phyloP scores from a whole-genome alignment of 2,797 vertebrate species.

The Tolypeutes matacus region DNA sequence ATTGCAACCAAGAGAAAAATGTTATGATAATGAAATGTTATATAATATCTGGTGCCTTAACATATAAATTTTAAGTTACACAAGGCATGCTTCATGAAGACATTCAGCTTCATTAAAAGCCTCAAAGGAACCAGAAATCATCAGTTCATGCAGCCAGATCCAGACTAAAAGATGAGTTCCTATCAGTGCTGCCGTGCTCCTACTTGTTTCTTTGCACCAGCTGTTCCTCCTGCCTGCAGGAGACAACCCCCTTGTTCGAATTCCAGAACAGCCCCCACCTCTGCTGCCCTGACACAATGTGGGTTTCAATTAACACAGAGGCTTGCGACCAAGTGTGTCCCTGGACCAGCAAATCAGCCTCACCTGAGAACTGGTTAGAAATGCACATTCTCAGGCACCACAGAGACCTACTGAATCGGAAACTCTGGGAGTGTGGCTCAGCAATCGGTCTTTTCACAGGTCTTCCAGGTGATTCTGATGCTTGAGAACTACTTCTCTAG shows the following conservation, averaged over 20 bases:
- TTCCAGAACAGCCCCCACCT: not conserved
- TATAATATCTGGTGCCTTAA: too few relatives aligned
- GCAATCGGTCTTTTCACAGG: not conserved
- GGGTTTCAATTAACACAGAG: not conserved
- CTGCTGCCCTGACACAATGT: not conserved
- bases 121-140: not conserved
- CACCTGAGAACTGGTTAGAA: not conserved
- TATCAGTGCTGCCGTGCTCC: accelerated
- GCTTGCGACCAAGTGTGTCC: not conserved
- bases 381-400: not conserved
- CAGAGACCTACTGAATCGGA: not conserved
- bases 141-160: accelerated
- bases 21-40: not conserved
- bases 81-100: not conserved
- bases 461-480: not conserved
- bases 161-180: too few relatives aligned
- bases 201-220: not conserved
- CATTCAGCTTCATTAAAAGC: not conserved
- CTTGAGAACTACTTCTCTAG: not conserved
- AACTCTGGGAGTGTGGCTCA: not conserved
- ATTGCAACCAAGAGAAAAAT: not conserved
- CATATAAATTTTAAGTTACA: not conserved
- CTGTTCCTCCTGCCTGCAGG: not conserved
- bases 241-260: not conserved
- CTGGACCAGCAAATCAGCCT: not conserved